phyloP scores from a whole-genome alignment of 1,140 invertebrate genomes.

The Wiebesia pumilae region DNA sequence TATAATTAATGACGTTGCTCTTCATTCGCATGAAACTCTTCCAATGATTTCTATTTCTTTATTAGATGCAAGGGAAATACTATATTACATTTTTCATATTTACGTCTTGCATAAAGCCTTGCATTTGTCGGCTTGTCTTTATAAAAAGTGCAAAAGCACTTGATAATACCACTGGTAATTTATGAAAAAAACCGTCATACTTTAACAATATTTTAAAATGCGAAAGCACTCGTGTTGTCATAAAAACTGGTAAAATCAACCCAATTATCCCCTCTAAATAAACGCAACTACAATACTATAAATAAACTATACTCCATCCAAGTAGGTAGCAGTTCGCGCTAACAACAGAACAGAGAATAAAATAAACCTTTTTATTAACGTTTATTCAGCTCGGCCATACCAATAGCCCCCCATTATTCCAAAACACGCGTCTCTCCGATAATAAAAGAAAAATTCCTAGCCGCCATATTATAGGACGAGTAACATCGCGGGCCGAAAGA shows the following conservation, averaged over 20 bases:
- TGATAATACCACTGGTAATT: neutral
- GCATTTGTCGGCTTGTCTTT: too few relatives aligned
- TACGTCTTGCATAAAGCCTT: neutral
- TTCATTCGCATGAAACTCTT: neutral
- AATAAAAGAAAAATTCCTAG: neutral
- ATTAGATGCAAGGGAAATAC: too few relatives aligned
- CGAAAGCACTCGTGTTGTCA: neutral
- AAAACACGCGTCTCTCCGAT: neutral
- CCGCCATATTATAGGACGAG: conserved; percentile 61
- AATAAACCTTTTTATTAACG: conserved; percentile 61
- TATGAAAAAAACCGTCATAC: neutral
- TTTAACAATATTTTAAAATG: neutral
- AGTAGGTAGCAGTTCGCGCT: neutral
- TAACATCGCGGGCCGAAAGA: conserved; percentile 35
- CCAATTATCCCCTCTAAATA: neutral
- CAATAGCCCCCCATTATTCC: conserved; percentile 34
- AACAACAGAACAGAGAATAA: conserved; percentile 10
- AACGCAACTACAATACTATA: conserved; percentile 4
- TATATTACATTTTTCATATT: too few relatives aligned
- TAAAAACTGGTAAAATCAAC: neutral
- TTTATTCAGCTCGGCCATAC: neutral
- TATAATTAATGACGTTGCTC: neutral
- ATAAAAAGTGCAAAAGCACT: neutral
- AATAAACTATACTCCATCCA: neutral
- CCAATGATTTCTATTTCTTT: neutral